Conservation (phyloP, 2,113 vertebrate genomes). For the Pygathrix nemaeus region DNA sequence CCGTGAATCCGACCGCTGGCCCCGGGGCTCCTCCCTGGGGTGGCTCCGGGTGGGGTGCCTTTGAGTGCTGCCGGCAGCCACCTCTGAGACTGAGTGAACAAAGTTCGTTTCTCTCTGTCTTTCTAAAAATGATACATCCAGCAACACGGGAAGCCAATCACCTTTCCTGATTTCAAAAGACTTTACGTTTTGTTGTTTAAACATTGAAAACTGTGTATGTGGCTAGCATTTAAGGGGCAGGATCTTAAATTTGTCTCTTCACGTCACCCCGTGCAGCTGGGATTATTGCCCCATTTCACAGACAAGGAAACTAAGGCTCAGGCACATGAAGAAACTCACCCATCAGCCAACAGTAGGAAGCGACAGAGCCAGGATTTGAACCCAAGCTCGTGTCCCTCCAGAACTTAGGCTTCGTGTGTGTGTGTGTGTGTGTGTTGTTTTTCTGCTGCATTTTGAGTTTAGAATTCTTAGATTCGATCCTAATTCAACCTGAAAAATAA, state of each 20-base stretch:
- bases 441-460: not conserved
- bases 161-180: not conserved
- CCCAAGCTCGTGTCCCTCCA: not conserved
- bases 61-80: not conserved
- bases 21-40: not conserved
- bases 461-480: not conserved
- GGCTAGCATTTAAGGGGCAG: not conserved
- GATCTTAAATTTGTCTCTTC: not conserved
- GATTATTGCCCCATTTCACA: slow-evolving; percentile 17
- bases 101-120: not conserved
- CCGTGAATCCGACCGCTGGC: not conserved
- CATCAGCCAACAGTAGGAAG: not conserved
- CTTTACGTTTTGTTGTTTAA: slow-evolving; percentile 32
- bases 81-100: not conserved
- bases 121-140: not conserved
- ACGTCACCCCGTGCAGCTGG: not conserved
- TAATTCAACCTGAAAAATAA: not conserved
- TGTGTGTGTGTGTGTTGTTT: not conserved
- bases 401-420: rapidly evolving
- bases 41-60: not conserved
- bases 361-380: not conserved
- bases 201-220: not conserved
- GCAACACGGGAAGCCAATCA: not conserved
- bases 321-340: not conserved
- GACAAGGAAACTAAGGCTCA: slow-evolving; percentile 31